These are phyloP conservation scores for Blastobasis adustella DNA, from an alignment of 2,888 invertebrate species.

Conservation along the genomic window DNA sequence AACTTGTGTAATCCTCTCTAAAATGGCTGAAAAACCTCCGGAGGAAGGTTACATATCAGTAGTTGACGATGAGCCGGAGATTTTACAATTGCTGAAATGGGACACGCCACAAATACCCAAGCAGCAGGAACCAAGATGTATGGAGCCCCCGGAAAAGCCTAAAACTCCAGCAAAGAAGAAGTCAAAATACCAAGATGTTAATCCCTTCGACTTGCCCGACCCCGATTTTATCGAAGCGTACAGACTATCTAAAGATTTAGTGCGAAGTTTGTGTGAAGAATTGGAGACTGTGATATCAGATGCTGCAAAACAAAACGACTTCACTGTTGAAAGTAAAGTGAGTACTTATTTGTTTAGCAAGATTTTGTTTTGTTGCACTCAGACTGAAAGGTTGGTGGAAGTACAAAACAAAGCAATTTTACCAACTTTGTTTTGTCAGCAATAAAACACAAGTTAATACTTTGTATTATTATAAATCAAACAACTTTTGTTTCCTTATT, in stretches of 20 bases:
- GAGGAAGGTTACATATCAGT: constrained; percentile 66
- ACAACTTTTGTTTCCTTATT: too few relatives aligned
- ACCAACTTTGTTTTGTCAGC: too few relatives aligned
- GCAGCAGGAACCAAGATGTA: constrained; percentile 32
- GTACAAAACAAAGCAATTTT: too few relatives aligned
- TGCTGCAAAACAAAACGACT: constrained; percentile 40
- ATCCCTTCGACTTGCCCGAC: constrained; percentile 58
- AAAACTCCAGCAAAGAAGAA: constrained; percentile 53
- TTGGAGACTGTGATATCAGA: constrained; percentile 60
- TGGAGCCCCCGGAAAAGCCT: constrained; percentile 36
- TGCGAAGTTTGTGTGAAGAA: constrained; percentile 50
- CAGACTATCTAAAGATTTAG: constrained; percentile 54
- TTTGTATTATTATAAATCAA: too few relatives aligned
- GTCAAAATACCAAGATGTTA: constrained; percentile 43
- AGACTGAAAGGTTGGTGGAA: too few relatives aligned
- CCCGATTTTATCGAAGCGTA: constrained; percentile 53
- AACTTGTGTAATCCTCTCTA: background rate
- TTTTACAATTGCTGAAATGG: constrained; percentile 65
- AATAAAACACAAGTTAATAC: too few relatives aligned
- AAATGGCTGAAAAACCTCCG: constrained; percentile 63
- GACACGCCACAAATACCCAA: constrained; percentile 55
- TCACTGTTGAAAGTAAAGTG: constrained; percentile 62
- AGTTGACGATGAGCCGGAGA: constrained; percentile 63
- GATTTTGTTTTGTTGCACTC: too few relatives aligned
- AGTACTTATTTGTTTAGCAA: constrained; percentile 8